These are phyloP conservation scores for Diplodus puntazzo DNA, from an alignment of 2,797 vertebrate genomes.

Conservation along the genomic window DNA sequence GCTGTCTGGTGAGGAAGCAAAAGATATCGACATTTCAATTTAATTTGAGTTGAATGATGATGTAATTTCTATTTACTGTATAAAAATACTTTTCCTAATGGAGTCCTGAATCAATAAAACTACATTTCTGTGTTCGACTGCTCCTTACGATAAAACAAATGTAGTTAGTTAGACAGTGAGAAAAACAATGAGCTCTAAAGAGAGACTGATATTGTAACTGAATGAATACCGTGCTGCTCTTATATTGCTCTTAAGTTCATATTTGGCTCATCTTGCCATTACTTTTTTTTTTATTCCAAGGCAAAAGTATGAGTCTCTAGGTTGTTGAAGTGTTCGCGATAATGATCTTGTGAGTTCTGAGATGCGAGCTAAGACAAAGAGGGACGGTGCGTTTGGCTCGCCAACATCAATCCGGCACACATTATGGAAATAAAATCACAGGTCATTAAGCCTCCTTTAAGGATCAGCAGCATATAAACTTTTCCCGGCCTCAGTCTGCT, in stretches of 20 bases:
- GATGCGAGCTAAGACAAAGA: slow-evolving; percentile 18
- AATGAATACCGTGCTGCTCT: background rate
- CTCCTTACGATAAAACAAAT: background rate
- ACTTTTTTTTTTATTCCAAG: background rate
- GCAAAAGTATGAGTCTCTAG: background rate
- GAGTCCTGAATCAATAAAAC: background rate
- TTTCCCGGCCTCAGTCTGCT: slow-evolving; percentile 43
- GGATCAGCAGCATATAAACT: slow-evolving; percentile 52
- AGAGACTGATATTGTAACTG: background rate
- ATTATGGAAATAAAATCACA: slow-evolving; percentile 57
- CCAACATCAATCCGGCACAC: slow-evolving; percentile 39
- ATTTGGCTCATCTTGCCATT: background rate
- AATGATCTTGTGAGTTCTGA: slow-evolving; percentile 6
- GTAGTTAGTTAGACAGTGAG: background rate
- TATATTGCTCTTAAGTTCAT: background rate
- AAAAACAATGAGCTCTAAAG: background rate
- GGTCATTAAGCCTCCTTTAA: slow-evolving; percentile 56
- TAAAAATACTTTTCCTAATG: background rate
- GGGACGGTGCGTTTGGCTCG: slow-evolving; percentile 17
- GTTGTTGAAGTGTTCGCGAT: background rate
- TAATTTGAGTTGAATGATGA: background rate
- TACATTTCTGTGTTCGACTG: background rate
- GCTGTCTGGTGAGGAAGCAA: background rate
- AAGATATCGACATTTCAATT: background rate
- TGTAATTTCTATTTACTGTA: background rate